phyloP scores from a whole-genome alignment of 2,888 invertebrate genomes.

The Melieria omissa region DNA sequence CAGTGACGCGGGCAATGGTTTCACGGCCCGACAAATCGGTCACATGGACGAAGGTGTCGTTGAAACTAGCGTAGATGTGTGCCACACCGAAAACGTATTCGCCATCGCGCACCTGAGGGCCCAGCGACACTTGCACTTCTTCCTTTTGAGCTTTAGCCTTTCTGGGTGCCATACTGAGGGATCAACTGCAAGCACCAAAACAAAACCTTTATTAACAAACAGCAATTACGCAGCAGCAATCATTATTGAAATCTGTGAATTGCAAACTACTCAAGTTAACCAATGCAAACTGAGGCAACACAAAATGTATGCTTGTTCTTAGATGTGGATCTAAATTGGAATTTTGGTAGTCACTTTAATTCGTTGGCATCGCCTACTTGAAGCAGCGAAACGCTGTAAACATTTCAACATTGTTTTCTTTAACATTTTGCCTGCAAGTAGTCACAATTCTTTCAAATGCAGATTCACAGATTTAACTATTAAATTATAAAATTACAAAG shows the following conservation, averaged over 20 bases:
- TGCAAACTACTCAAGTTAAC: too few relatives aligned
- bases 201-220: constrained; percentile 30
- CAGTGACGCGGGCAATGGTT: constrained; percentile 94
- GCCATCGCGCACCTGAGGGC: constrained; percentile 96
- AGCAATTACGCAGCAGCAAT: constrained; percentile 12
- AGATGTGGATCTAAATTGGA: too few relatives aligned
- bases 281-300: too few relatives aligned
- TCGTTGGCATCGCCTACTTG: too few relatives aligned
- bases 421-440: neutral
- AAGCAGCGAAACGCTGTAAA: too few relatives aligned
- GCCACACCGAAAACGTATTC: constrained; percentile 99
- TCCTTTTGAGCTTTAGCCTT: constrained; percentile 97
- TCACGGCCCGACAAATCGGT: constrained; percentile 98
- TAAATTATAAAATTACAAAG: constrained; percentile 44
- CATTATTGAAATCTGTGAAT: too few relatives aligned
- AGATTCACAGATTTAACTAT: constrained; percentile 42
- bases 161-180: constrained; percentile 87
- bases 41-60: constrained; percentile 99
- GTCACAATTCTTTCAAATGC: constrained; percentile 42
- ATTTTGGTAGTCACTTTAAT: too few relatives aligned
- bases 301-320: too few relatives aligned
- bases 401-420: too few relatives aligned
- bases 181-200: constrained; percentile 36
- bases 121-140: constrained; percentile 95
- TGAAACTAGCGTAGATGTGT: constrained; percentile 99